Conservation (phyloP, 2,888 invertebrate genomes). For the Hirtodrosophila duncani region DNA sequence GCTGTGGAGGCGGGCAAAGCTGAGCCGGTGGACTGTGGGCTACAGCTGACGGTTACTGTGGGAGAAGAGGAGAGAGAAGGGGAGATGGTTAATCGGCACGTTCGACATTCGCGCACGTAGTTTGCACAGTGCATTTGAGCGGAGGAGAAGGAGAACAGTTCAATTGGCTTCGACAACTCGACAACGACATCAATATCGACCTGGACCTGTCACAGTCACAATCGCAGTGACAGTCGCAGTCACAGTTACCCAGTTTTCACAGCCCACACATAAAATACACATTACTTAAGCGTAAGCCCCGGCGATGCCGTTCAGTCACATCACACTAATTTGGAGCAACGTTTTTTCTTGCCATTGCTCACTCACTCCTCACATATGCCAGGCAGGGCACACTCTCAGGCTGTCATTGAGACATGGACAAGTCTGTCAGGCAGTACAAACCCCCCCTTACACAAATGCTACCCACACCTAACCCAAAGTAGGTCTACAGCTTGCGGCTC, state of each 20-base stretch:
- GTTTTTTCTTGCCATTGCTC: conserved; percentile 33
- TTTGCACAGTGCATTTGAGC: conserved; percentile 53
- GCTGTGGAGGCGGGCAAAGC: conserved; percentile 8
- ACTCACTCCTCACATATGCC: conserved; percentile 47
- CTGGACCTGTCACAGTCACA: conserved; percentile 25
- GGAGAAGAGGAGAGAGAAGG: conserved; percentile 8
- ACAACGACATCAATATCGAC: conserved; percentile 32
- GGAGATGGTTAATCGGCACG: conserved; percentile 64
- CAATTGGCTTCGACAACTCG: conserved; percentile 50
- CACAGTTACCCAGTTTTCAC: conserved; percentile 56
- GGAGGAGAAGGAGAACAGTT: conserved; percentile 39
- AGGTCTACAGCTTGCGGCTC: conserved; percentile 65
- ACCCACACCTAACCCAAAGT: conserved; percentile 56
- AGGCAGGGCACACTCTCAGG: conserved; percentile 52
- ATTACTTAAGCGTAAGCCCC: conserved; percentile 68
- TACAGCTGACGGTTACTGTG: conserved; percentile 15
- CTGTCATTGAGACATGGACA: conserved; percentile 71
- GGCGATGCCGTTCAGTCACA: conserved; percentile 62
- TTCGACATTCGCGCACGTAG: conserved; percentile 68
- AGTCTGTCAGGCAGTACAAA: conserved; percentile 16
- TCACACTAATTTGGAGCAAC: conserved; percentile 72
- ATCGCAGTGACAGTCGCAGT: conserved; percentile 3
- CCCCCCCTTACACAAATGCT: conserved; percentile 20
- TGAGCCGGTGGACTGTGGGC: conserved; percentile 18
- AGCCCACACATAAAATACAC: conserved; percentile 71